These are phyloP conservation scores for Bombus difficillimus DNA, from an alignment of 1,140 invertebrate species.

Conservation along the genomic window DNA sequence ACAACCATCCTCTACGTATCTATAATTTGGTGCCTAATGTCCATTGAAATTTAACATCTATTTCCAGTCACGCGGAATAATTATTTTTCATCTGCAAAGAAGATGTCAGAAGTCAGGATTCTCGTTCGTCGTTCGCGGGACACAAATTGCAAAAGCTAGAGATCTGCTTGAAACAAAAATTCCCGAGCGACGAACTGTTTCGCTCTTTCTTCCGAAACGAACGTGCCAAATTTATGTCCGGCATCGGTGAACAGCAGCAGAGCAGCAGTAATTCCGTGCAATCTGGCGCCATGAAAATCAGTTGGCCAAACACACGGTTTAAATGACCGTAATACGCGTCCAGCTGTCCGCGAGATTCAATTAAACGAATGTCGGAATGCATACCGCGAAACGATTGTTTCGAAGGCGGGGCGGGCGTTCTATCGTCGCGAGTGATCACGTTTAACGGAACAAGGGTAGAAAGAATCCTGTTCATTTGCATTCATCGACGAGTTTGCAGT, in stretches of 20 bases:
- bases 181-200: no score
- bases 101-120: no score
- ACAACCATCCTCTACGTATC: no score
- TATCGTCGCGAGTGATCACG: conserved; percentile 8
- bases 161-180: no score
- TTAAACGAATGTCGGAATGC: conserved; percentile 3
- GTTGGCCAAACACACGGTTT: background rate
- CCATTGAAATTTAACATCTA: no score
- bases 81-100: no score
- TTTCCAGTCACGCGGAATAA: no score
- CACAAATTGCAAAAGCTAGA: no score
- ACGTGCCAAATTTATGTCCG: background rate
- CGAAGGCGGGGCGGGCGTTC: background rate
- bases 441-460: background rate
- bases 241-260: background rate
- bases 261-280: background rate
- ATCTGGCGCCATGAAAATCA: background rate
- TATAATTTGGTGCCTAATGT: no score
- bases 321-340: conserved; percentile 2
- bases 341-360: conserved; percentile 10
- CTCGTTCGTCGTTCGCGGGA: no score
- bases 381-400: background rate
- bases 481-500: conserved; percentile 7
- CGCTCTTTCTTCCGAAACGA: background rate
- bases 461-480: conserved; percentile 10